Base-by-base conservation (phyloP, 2,888 invertebrate species). In the Maniola hyperantus region DNA sequence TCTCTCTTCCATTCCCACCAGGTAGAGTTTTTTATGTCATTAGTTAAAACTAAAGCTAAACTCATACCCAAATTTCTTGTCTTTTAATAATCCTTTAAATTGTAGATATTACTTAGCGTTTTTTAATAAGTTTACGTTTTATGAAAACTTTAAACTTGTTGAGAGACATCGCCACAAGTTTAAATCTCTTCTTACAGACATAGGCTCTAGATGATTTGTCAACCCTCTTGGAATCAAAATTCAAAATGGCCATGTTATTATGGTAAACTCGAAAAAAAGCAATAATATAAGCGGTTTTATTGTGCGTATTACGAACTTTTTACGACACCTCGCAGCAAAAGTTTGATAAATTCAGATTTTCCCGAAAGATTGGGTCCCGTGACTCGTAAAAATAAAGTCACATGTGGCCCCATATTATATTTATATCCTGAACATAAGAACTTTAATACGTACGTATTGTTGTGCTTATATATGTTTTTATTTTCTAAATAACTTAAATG, bases 261-360 rank as follows among this genome's bases (percentile, higher is more conserved):
- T 36, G 5, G n/a, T 36, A 36, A 34, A 18, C 15, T 26, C 57
- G 4, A 26, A 42, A 42, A 7, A 39, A 39, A 10, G 39, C 55
- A 7, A 20, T 57, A 57, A 57, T n/a, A n/a, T n/a, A 39, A 39
- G 15, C 1, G 11, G 15, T 55, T 34, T 55, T 39, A 39, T 10
- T 15, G 39, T 18, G 15, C 54, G 39, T 39, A 55, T 39, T 55
- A 55, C 7, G 34, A 34, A 55, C 39, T 26, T 57, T 57, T 57
- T 57, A 57, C 57, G 57, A 57, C 57, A 39, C 39, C 6, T 42
- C 6, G 2, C 13, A 13, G 13, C 57, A 57, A 57, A 26, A 57
- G 57, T 57, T 57, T 20, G 39, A 39, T 57, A 20, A 20, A 57
- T 42, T 13, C 42, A 57, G 57, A 57, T 55, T 39, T 39, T 8